A percentile compares a stretch with the other conserved stretches of the same genome.
phyloP scores from a whole-genome alignment of 2,113 vertebrate genomes.

The Solea solea region DNA sequence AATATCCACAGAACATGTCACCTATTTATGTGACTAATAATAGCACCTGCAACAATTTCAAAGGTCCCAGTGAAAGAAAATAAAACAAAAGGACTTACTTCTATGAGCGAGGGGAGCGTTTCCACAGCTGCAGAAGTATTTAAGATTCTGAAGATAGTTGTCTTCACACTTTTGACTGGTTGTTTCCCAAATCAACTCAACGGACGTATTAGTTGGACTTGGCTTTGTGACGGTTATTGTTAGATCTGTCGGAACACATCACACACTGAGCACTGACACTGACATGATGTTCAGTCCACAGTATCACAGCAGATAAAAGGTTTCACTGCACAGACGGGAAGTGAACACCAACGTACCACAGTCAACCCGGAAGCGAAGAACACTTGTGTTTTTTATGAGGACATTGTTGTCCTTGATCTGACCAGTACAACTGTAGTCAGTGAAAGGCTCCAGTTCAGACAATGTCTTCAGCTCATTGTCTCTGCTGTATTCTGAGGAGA shows the following conservation, averaged over 20 bases:
- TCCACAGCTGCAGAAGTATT: rapidly evolving
- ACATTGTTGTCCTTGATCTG: neutral
- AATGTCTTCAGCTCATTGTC: rapidly evolving
- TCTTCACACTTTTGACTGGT: neutral
- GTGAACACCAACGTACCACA: conserved; percentile 54
- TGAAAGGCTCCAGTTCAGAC: conserved; percentile 47
- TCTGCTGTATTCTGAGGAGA: neutral
- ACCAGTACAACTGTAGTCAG: conserved; percentile 33
- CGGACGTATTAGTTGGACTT: rapidly evolving
- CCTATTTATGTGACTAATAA: too few species aligned
- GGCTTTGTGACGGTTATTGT: rapidly evolving
- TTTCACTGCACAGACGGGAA: neutral
- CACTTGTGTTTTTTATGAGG: rapidly evolving
- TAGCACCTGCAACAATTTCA: too few species aligned
- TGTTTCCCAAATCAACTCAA: neutral
- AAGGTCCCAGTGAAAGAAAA: too few species aligned
- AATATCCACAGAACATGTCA: neutral
- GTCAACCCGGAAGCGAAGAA: rapidly evolving
- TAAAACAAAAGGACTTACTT: neutral
- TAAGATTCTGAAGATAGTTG: rapidly evolving
- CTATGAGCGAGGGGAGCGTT: rapidly evolving
- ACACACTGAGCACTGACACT: neutral
- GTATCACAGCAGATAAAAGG: neutral
- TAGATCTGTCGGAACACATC: conserved; percentile 46
- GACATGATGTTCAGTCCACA: neutral